These are phyloP conservation scores for Pelodiscus sinensis DNA, from an alignment of 2,113 vertebrate species.

Conservation along the genomic window DNA sequence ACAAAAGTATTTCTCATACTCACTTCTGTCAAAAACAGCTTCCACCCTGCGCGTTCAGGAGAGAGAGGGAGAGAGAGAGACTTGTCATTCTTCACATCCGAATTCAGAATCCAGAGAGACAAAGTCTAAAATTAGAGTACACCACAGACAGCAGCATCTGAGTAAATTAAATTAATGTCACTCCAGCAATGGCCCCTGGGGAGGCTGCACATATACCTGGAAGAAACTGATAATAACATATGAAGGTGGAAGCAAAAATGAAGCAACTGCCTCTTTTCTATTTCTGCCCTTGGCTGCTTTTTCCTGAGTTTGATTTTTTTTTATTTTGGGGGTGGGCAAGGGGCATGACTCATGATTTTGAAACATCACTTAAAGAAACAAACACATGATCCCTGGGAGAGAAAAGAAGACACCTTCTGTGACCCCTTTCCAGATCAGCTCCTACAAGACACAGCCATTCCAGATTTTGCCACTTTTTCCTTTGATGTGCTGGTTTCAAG, in stretches of 20 bases:
- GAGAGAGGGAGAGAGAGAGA: not conserved
- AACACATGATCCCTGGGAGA: accelerated
- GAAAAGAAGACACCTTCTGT: not conserved
- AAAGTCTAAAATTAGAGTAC: slow-evolving; percentile 74
- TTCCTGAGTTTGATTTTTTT: not conserved
- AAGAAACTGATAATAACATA: slow-evolving; percentile 56
- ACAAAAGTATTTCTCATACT: accelerated
- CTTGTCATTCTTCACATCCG: slow-evolving; percentile 54
- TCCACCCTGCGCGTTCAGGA: not conserved
- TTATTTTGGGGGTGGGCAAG: not conserved
- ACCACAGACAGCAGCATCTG: slow-evolving; percentile 45
- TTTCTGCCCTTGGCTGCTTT: not conserved
- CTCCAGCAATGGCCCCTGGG: slow-evolving; percentile 52
- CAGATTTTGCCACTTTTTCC: not conserved
- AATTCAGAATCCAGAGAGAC: slow-evolving; percentile 54
- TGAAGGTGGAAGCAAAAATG: slow-evolving; percentile 61
- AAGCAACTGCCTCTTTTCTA: not conserved
- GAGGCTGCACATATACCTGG: slow-evolving; percentile 64
- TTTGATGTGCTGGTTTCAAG: not conserved
- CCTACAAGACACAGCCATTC: not conserved
- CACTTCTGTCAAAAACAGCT: not conserved
- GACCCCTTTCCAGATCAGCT: accelerated
- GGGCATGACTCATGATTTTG: not conserved
- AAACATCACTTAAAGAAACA: not conserved
- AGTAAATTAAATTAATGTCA: slow-evolving; percentile 68